Base-by-base conservation (phyloP, 2,888 invertebrate species). In the Rosalia funebris region DNA sequence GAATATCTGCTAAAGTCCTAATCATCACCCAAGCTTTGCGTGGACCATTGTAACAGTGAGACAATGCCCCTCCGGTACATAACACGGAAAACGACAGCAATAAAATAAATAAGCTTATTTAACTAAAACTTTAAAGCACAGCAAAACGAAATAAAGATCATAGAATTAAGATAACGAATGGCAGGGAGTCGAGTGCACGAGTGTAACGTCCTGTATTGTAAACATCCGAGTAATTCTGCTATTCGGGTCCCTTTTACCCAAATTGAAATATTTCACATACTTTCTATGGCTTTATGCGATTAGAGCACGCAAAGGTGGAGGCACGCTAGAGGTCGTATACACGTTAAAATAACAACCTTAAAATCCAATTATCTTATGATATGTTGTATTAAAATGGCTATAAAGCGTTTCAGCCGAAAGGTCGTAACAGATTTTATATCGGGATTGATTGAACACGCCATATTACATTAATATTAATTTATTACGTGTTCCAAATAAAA, bases 221-320 rank as follows among this genome's bases (percentile, higher is more conserved):
- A 69, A 70, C 66, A 69, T 66, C 62, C 65, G 52, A 68, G 65
- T 25, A 25, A 25, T 7, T 25, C 25, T 5, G 4, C 25, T 25
- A 7, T 25, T 25, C 25, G 4, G 25, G 25, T 7, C 7, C 25
- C 25, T 71, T 71, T 71, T 70, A 68, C 65, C 66, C 59, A 70
- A 71, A 71, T 71, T 71, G 70, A 67, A 71, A 71, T 71, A 70
- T 70, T 70, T 63, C 66, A 67, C 67, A 65, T 68, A 68, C 63
- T 69, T 69, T 62, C 56, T 20, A 7, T 14, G 31, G 58, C 34
- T 65, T 41, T 65, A 67, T 65, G 62, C 48, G 62, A 56, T 61
- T 50, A 14, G 39, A 56, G 37, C 67, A 65, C 60, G 67, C 65
- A 62, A 65, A 34, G 41, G 39, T 41, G 45, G 55, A 39, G 50